Percentiles rank a stretch among this genome's conserved stretches.
phyloP scores from a whole-genome alignment of 2,797 vertebrate genomes.

The Rhabdophis nuchalis region DNA sequence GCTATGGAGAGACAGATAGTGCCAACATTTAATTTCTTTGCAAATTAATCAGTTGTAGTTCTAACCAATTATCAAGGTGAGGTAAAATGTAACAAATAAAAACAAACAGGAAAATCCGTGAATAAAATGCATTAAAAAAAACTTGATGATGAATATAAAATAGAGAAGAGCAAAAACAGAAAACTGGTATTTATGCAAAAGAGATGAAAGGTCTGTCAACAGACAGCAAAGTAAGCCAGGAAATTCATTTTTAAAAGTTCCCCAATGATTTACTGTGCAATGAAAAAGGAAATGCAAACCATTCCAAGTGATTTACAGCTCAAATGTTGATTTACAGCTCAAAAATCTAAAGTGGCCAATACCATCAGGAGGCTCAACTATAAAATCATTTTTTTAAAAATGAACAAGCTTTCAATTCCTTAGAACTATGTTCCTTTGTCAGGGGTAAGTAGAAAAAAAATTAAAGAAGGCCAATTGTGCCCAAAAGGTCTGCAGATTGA shows the following conservation, averaged over 20 bases:
- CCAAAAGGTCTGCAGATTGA: background rate
- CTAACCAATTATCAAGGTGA: background rate
- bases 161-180: background rate
- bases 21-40: background rate
- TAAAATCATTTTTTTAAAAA: background rate
- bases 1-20: background rate
- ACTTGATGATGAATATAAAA: background rate
- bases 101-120: background rate
- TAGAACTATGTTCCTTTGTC: background rate
- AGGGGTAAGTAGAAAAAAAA: background rate
- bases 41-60: background rate
- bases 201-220: background rate
- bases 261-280: background rate
- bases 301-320: background rate
- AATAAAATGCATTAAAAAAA: background rate
- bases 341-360: background rate
- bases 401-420: background rate
- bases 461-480: background rate
- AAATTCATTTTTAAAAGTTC: background rate
- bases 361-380: background rate
- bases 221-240: background rate
- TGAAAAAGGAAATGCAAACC: background rate
- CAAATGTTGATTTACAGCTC: background rate
- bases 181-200: background rate
- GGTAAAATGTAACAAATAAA: background rate